These are phyloP conservation scores for Exephanes ischioxanthus DNA, from an alignment of 2,888 invertebrate genomes.

Conservation along the genomic window DNA sequence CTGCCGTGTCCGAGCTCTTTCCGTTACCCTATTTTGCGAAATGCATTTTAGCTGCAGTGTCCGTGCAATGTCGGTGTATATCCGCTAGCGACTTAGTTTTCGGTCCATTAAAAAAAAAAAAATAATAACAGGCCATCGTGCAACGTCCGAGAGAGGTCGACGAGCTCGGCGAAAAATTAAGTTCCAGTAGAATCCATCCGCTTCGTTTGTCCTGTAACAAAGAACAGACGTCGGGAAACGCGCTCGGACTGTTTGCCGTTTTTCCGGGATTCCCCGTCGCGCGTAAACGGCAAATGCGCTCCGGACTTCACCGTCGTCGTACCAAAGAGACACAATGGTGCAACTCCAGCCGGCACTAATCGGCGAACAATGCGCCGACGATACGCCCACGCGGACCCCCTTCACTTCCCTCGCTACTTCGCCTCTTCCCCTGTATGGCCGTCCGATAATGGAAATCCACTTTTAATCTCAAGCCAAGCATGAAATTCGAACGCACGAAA, in stretches of 20 bases:
- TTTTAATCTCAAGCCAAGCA: conserved; percentile 53
- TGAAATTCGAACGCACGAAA: conserved; percentile 50
- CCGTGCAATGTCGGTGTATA: not conserved
- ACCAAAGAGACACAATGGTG: conserved; percentile 37
- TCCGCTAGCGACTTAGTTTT: not conserved
- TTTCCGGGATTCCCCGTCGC: conserved; percentile 20
- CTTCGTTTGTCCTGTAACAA: conserved; percentile 13
- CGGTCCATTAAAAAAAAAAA: not conserved
- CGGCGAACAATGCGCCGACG: conserved; percentile 46
- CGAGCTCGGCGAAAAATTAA: conserved; percentile 3
- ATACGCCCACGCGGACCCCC: conserved; percentile 3
- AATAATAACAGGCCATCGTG: not conserved
- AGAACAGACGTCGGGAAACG: conserved; percentile 6
- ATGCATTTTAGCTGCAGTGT: not conserved
- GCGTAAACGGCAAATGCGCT: conserved; percentile 14
- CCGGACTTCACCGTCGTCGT: not conserved
- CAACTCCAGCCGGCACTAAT: conserved; percentile 51
- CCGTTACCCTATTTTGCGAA: not conserved
- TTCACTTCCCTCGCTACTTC: not conserved
- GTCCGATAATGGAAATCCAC: conserved; percentile 49
- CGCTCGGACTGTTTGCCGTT: conserved; percentile 1
- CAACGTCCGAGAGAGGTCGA: not conserved
- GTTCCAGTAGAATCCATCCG: conserved; percentile 16
- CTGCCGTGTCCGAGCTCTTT: not conserved
- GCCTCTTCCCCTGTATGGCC: conserved; percentile 1